Evolutionary conservation across 2,888 invertebrate species (phyloP), one percentile per base, ranked within the genome.

Genomic region (Odontocolon sp.): DNA sequence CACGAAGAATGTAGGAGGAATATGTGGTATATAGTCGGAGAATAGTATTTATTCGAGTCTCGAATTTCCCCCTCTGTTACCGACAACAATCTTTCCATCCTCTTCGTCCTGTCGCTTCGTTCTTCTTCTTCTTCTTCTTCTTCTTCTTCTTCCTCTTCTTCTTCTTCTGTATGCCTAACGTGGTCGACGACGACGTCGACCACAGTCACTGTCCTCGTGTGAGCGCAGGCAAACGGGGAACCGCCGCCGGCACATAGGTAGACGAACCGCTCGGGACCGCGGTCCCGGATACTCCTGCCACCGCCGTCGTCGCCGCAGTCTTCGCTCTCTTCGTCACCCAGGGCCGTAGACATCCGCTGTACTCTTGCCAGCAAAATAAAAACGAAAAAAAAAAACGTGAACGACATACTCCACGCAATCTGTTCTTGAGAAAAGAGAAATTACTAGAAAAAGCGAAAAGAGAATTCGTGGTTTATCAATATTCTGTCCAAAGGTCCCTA

Each of bases 171-270:
- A 36, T 26, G 26, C 38, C 50, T 36, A 11, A 56, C 38, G 45
- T 21, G 59, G 69, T 66, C 38, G 67, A 50, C 61, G 67, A 50
- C 61, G 54, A 14, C 57, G 63, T 54, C 66, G 70, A 70, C 74
- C 67, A 76, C 72, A 72, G 77, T 76, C 72, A 72, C 68, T 74
- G 73, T 70, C 73, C 77, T 78, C 78, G 77, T 78, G 79, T 72
- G 77, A 77, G 77, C 75, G 75, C 69, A 66, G 61, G 75, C 63
- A 61, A 73, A 77, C 59, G 64, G 9, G 36, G n/a, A 4, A 36
- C 33, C 36, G 66, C 54, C 75, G 50, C 38, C 52, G 72, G 63
- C 45, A 38, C 71, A 69, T 72, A 69, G 77, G 77, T 77, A 72
- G 68, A 77, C 72, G 72, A 77, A 77, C 77, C 77, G 45, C 77